Evolutionary conservation across 2,888 invertebrate genomes (phyloP), one percentile per base, ranked within the genome.

Genomic region (Cyrtodaria siliqua): DNA sequence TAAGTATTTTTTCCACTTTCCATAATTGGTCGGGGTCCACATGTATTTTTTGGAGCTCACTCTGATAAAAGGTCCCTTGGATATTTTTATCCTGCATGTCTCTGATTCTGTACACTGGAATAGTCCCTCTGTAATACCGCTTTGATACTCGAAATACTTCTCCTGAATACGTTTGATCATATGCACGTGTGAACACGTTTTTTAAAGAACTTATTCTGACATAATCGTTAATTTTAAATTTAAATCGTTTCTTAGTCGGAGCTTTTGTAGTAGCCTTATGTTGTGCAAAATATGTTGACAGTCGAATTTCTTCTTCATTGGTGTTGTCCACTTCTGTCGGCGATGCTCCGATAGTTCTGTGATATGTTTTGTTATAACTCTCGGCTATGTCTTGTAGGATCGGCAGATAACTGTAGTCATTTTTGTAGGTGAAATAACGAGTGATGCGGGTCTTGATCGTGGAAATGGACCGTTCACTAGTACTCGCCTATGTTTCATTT

Each of bases 301-400:
- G 24, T 55, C 69, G 44, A 12, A 70, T 63, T 63, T 74, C 70
- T 66, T 76, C 75, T 27, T 71, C 67, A 23, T 82, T 76, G 33
- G 12, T 26, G 29, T 63, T 56, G 20, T 67, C 74, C 1, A 81
- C 81, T 24, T 72, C 62, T 1, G 52, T 60, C 0, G 80, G 79
- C 33, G 75, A 47, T 64, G 73, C 73, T 24, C 70, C 80, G 12
- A 83, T 85, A 0, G 83, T 83, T 59, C 80, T 73, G 49, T 85
- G 84, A 62, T 63, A 79, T 3, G 79, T 85, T 1, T 50, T 44
- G 40, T 83, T 83, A 49, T 85, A 85, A 33, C 74, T 80, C 1
- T 72, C 29, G 0, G 73, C 76, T 40, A 83, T 61, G 0, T 57
- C n/a, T 38, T 82, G 76, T 27, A 82, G 49, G 8, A 63, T n/a